Base-by-base conservation (phyloP, 1,140 invertebrate species). In the Pissodes strobi region DNA sequence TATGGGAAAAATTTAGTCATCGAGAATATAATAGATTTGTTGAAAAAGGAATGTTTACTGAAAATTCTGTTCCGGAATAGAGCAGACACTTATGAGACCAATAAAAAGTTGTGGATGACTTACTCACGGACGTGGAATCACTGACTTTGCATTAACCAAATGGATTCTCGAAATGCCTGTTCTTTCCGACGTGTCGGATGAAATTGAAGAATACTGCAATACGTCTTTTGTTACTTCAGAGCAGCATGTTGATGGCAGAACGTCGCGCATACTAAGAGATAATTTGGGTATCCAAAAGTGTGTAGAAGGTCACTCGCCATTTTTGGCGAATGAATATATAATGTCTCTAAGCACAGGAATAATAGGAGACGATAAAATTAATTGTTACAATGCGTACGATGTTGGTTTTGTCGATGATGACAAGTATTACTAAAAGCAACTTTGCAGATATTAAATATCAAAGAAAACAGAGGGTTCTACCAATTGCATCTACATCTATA, bases 61-160 rank as follows among this genome's bases (percentile, higher is more conserved):
- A 49, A 77, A 74, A 64, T 75, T 70, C 57, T 79, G 78, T 74
- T 74, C 67, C 58, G 80, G 80, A 9, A 78, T 79, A 37, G 78
- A 79, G 46, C 76, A 78, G 64, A 68, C 38, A 66, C 18, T 79
- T 0, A 80, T 79, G 76, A 68, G 67, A 66, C 66, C 74, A 25
- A 78, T 78, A 71, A 76, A 78, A 46, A 72, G 57, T 21, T 52
- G 18, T 39, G 74, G 71, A 15, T 73, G 73, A 2, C 10, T 75
- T 1, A 63, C 71, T 64, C 66, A 53, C 13, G 72, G 74, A 15
- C 53, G 71, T 19, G 62, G 72, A 23, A 56, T 67, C 17, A 64
- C 39, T 12, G 68, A 72, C 1, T 67, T 49, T 55, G 39, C 59
- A 13, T 21, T 70, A 6, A 12, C 38, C 18, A 66, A 58, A 53